These are phyloP conservation scores for Drosophila kurseongensis DNA, from an alignment of 1,140 invertebrate species.

Conservation along the genomic window DNA sequence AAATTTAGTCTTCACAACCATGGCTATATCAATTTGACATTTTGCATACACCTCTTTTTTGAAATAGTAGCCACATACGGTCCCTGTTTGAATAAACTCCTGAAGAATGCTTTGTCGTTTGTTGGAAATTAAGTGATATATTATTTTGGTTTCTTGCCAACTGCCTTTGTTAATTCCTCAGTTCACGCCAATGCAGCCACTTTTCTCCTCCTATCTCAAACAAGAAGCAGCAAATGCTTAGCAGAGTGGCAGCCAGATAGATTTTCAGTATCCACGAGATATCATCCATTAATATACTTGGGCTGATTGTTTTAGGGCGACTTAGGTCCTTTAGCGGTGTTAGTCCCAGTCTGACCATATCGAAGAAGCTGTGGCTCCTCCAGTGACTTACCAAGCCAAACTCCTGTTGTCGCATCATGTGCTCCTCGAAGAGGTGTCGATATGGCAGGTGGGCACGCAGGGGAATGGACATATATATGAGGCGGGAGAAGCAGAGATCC, in stretches of 20 bases:
- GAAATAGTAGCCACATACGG: too few relatives aligned
- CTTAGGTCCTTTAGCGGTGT: slow-evolving; percentile 36
- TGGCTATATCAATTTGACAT: too few relatives aligned
- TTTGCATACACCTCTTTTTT: too few relatives aligned
- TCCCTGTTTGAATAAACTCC: too few relatives aligned
- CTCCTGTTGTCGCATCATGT: slow-evolving; percentile 36
- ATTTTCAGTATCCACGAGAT: slow-evolving; percentile 32
- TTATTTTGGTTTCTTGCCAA: too few relatives aligned
- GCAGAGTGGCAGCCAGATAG: slow-evolving; percentile 4
- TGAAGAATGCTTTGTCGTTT: too few relatives aligned
- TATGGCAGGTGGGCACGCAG: slow-evolving; percentile 44
- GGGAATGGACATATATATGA: slow-evolving; percentile 30
- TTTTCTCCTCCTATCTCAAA: slow-evolving; percentile 10
- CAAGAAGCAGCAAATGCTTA: slow-evolving; percentile 27
- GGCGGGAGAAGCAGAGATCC: slow-evolving; percentile 43
- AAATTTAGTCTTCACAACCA: too few relatives aligned
- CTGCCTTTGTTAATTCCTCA: too few relatives aligned
- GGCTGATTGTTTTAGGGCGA: background rate
- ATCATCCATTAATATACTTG: slow-evolving; percentile 21
- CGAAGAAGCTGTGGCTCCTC: slow-evolving; percentile 37
- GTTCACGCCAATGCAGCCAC: background rate
- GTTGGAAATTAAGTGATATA: too few relatives aligned
- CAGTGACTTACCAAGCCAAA: slow-evolving; percentile 50
- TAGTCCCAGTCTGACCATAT: slow-evolving; percentile 47
- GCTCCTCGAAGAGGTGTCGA: slow-evolving; percentile 51